Percentiles rank a stretch among this genome's conserved stretches.
phyloP scores from a whole-genome alignment of 1,140 invertebrate genomes.

The Sesamia nonagrioides region DNA sequence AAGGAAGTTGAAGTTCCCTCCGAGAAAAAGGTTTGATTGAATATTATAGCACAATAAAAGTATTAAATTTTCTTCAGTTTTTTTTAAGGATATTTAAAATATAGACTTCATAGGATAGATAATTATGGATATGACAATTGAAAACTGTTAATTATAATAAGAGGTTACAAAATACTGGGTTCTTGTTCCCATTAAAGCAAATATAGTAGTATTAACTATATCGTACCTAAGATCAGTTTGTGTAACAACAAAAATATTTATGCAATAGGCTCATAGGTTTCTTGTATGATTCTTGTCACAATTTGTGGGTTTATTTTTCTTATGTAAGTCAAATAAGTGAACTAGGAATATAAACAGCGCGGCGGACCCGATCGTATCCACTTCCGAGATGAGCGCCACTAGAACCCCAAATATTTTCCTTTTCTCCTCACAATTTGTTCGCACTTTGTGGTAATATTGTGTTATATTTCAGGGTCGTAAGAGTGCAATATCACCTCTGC shows the following conservation, averaged over 20 bases:
- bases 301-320: constrained; percentile 40
- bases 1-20: no score
- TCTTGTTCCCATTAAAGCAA: neutral
- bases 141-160: no score
- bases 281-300: constrained; percentile 18
- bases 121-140: no score
- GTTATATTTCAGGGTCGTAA: neutral
- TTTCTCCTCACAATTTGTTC: constrained; percentile 39
- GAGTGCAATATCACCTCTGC: constrained; percentile 31
- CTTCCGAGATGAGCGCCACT: constrained; percentile 45
- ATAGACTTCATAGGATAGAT: no score
- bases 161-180: no score
- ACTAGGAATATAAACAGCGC: constrained; percentile 43
- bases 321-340: constrained; percentile 47
- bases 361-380: constrained; percentile 42
- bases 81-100: no score
- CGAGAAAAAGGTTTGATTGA: no score
- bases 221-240: neutral
- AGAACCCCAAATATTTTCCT: constrained; percentile 46
- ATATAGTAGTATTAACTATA: no score
- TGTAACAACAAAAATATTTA: constrained; percentile 26
- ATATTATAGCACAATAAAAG: no score
- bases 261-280: neutral
- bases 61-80: no score
- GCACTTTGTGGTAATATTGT: constrained; percentile 35